phyloP scores from a whole-genome alignment of 2,888 invertebrate species.

The Microplitis deprimator region DNA sequence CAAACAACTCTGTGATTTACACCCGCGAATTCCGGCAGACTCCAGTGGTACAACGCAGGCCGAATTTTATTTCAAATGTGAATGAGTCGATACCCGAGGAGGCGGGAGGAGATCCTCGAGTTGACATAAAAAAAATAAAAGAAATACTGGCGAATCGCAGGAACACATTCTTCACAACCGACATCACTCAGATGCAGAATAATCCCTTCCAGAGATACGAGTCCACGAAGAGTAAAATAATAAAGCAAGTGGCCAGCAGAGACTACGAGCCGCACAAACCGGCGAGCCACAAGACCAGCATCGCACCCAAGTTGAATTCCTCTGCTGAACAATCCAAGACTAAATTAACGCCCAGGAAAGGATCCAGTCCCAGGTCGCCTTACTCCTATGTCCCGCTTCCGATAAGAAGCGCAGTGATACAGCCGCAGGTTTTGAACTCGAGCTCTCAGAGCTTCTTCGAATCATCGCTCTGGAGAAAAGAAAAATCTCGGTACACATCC shows the following conservation, averaged over 20 bases:
- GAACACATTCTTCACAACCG: constrained; percentile 58
- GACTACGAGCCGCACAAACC: constrained; percentile 62
- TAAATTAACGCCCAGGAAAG: constrained; percentile 37
- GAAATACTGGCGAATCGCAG: constrained; percentile 56
- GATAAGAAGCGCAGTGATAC: constrained; percentile 53
- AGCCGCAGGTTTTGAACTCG: constrained; percentile 54
- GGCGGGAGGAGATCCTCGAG: constrained; percentile 48
- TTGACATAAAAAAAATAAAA: constrained; percentile 55
- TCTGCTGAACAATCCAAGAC: constrained; percentile 50
- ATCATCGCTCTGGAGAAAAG: constrained; percentile 61
- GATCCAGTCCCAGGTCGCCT: constrained; percentile 44
- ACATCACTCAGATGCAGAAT: constrained; percentile 40
- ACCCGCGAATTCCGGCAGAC: not conserved
- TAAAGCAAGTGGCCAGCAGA: constrained; percentile 50
- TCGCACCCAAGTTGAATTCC: constrained; percentile 56
- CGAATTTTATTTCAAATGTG: not conserved
- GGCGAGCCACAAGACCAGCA: constrained; percentile 61
- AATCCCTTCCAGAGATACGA: not conserved
- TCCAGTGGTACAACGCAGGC: not conserved
- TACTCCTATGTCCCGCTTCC: constrained; percentile 50
- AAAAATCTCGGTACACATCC: constrained; percentile 61
- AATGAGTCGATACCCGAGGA: constrained; percentile 49
- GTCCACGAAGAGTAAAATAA: constrained; percentile 40
- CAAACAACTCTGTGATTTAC: not conserved
- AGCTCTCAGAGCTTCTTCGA: constrained; percentile 59